Conservation (phyloP, 1,140 invertebrate genomes). For the Tetramorium alpestre region DNA sequence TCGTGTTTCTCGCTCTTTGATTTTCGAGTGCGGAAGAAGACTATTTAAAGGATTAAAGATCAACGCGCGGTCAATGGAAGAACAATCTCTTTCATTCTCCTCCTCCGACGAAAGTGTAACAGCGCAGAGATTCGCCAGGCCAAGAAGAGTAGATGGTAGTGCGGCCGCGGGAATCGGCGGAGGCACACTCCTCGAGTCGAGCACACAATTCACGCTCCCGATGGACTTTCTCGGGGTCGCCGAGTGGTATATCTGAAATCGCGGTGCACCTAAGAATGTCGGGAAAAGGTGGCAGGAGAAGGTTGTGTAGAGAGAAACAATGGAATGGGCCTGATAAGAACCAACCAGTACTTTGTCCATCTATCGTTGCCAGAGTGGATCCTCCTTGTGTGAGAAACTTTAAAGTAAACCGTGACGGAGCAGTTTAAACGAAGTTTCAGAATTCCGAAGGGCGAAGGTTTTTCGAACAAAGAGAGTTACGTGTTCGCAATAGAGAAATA, state of each 20-base stretch:
- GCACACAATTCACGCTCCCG: slow-evolving; percentile 19
- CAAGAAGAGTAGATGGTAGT: not conserved
- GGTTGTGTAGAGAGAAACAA: slow-evolving; percentile 18
- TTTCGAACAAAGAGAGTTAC: not conserved
- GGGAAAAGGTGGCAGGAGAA: slow-evolving; percentile 31
- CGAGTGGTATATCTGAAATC: slow-evolving; percentile 9
- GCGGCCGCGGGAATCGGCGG: not conserved
- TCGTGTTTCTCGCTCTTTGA: not conserved
- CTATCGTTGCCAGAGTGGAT: not conserved
- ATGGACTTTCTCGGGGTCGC: slow-evolving; percentile 23
- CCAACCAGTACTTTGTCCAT: slow-evolving; percentile 17
- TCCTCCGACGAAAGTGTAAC: slow-evolving; percentile 69
- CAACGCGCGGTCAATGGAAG: not conserved
- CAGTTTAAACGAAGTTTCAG: not conserved
- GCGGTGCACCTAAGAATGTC: slow-evolving; percentile 4
- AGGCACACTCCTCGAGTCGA: slow-evolving; percentile 8
- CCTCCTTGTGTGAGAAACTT: not conserved
- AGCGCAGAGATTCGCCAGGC: slow-evolving; percentile 56
- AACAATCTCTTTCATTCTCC: slow-evolving; percentile 23
- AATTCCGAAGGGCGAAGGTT: not conserved
- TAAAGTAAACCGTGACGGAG: not conserved
- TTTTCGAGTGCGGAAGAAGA: not conserved
- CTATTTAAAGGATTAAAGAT: not conserved
- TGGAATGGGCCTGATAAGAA: slow-evolving; percentile 38
- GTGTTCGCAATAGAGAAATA: not conserved